These are phyloP conservation scores for Carassius gibelio DNA, from an alignment of 2,113 vertebrate species.

Conservation along the genomic window DNA sequence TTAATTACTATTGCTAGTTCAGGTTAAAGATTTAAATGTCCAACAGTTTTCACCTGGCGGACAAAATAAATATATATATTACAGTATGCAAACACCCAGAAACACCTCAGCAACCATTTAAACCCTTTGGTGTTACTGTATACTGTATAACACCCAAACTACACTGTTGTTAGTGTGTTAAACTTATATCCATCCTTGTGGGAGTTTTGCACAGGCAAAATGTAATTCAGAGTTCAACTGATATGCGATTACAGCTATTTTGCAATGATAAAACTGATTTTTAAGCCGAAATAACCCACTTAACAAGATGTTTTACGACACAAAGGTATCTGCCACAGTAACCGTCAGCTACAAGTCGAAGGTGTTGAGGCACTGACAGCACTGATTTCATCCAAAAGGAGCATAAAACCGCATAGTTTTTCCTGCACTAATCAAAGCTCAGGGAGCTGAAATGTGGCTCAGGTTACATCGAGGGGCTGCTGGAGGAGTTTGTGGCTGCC, in stretches of 20 bases:
- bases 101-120: background rate
- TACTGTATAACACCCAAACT: background rate
- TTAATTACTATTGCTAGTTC: slow-evolving; percentile 2
- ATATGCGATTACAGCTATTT: background rate
- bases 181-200: background rate
- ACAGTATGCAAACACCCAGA: no score
- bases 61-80: no score
- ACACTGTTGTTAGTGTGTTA: background rate
- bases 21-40: background rate
- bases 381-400: background rate
- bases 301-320: background rate
- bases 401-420: slow-evolving; percentile 13
- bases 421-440: slow-evolving; percentile 39
- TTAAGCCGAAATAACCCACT: background rate
- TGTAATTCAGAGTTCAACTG: background rate
- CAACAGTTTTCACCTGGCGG: background rate
- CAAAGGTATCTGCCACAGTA: background rate
- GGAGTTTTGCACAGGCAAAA: background rate
- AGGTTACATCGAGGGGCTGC: slow-evolving; percentile 24
- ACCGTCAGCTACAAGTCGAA: background rate
- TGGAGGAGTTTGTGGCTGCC: slow-evolving; percentile 13
- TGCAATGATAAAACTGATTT: background rate
- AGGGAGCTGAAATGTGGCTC: slow-evolving; percentile 30
- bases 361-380: background rate
- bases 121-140: no score